Evolutionary conservation across 2,113 vertebrate genomes (phyloP), one percentile per base, ranked within the genome.

Genomic region (Hemicordylus capensis): DNA sequence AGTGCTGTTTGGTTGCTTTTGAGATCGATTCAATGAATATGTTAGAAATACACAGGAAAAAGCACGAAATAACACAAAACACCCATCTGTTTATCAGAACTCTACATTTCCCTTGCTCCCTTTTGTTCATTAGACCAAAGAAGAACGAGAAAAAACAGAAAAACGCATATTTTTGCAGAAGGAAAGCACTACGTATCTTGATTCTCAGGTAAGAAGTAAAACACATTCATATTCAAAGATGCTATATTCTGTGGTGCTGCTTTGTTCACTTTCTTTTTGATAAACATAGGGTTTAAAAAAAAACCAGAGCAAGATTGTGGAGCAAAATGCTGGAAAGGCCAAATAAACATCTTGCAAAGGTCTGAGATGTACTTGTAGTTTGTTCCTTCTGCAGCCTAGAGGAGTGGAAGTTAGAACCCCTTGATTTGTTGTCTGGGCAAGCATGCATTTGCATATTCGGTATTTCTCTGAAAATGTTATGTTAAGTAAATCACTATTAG

Each of bases 121-220:
- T 86, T 90, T 91, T 94, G 84, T 94, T 91, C 83, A 95, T 93
- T 95, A 97, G 97, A 97, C 95, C 92, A 95, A 96, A 96, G 96
- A 97, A 96, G 96, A 97, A 93, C 95, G 80, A 92, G 96, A 96
- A 88, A 95, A 96, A 96, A 95, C 94, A 94, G 96, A 97, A 95
- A 97, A 96, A 92, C 93, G 95, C 94, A 91, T 95, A 92, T 88
- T 96, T 96, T 96, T 97, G 94, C 96, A 96, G 89, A 96, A 96
- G 93, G 96, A 95, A 95, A 96, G 93, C 87, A 91, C 95, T 91
- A 89, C 96, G 95, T 94, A 96, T 94, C 92, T 97, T 96, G 97
- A 97, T 95, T 92, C 94, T 93, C 96, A 97, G 96, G 96, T 97
- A 97, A 97, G 96, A 59, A 90, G 85, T 37, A 89, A 94, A 90